Evolutionary conservation across 2,113 vertebrate species (phyloP), one percentile per base, ranked within the genome.

Genomic region (Sapayoa aenigma): DNA sequence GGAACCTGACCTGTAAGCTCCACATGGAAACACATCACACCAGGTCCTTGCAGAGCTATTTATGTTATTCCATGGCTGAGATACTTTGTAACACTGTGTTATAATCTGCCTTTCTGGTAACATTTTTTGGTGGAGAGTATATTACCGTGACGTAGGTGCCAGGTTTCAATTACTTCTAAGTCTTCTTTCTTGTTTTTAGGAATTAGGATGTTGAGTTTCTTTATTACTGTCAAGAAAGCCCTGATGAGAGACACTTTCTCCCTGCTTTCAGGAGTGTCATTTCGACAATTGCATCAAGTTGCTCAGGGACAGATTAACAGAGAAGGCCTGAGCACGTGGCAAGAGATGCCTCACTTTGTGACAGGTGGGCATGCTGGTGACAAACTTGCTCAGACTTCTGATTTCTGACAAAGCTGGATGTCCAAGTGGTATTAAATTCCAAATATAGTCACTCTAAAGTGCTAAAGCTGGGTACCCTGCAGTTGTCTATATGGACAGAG

Each of bases 261-360:
- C 27, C 27, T 55, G 53, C 63, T 87, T 77, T 81, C 69, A 47
- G 68, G 35, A 35, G 28, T 8, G 31, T 19, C 59, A 33, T 62
- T 87, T 66, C 0, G 0, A 12, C 18, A 28, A 33, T 53, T 0
- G 3, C 18, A 41, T 49, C 5, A 20, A 35, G 9, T 81, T 80
- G 27, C 74, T 65, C 7, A 18, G n/a, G 42, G 21, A 5, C 17
- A 15, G 53, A 42, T 33, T 8, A 41, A 46, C 28, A 65, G 23
- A 13, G 8, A 53, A 62, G n/a, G 49, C 27, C 31, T 65, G 35
- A 66, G 37, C 37, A 14, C 27, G 24, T 62, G 41, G 42, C 2
- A 6, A 33, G 16, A 62, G 52, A 31, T 25, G 28, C 28, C 25
- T 50, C 19, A 27, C 0, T 3, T 14, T 22, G 41, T 41, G 33